Base-by-base conservation (phyloP, 2,113 vertebrate genomes). In the Amphiprion percula region DNA sequence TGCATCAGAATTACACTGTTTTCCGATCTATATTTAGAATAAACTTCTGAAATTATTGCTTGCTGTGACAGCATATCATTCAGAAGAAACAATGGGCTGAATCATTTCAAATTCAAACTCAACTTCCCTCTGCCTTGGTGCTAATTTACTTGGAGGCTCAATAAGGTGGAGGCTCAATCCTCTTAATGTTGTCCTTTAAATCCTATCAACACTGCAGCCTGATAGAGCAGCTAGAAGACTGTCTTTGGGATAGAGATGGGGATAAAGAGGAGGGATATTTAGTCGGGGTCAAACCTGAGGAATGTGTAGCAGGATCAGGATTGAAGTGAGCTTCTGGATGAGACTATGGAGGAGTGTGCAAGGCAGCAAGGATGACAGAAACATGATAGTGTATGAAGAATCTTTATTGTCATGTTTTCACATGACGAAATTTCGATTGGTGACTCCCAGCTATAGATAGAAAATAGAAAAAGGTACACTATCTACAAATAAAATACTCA, bases 171-270 rank as follows among this genome's bases (percentile, higher is more conserved):
- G 39, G 15, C 62, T 75, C 23, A 54, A 89, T 92, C 86, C 68
- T 63, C 85, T 84, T 92, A 91, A 90, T 88, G 68, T 52, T 49
- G 63, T 79, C 85, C 24, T 80, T 87, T 62, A 75, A 83, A 94
- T 94, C 84, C 89, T 65, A 74, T 91, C 85, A 90, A 46, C 54
- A n/a, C 52, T n/a, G 10, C 39, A 53, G 60, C 26, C 72, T 62
- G 55, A 75, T 21, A 64, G 17, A 37, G 5, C 17, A 10, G 49
- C 4, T 4, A 52, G 49, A 10, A 16, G 30, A 30, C 2, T 24
- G 30, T 52, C 15, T 58, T 30, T 12, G 16, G 23, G 16, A 16
- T 44, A 4, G 21, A 39, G 17, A 6, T 21, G 5, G 39, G 24
- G 30, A 54, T 74, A 9, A 28, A 19, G 14, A 37, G 33, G 61